These are phyloP conservation scores for Drosophila punjabiensis DNA, from an alignment of 1,140 invertebrate species.

Conservation along the genomic window DNA sequence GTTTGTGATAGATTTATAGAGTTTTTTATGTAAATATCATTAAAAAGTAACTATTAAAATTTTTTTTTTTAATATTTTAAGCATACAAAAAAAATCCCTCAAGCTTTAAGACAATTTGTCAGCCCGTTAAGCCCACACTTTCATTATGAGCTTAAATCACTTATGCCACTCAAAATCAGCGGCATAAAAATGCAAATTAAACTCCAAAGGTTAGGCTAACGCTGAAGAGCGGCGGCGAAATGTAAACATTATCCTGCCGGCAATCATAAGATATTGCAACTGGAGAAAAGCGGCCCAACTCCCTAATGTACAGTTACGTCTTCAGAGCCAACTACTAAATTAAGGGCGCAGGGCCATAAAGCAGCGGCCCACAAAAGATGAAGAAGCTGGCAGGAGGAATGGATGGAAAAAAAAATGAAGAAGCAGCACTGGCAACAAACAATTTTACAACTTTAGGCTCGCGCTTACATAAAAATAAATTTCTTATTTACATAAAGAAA, in stretches of 20 bases:
- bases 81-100: not conserved
- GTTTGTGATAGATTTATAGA: too few species aligned
- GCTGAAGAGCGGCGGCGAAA: slow-evolving; percentile 20
- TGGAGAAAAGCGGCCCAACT: slow-evolving; percentile 29
- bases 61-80: not conserved
- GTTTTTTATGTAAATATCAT: too few species aligned
- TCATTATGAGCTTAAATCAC: slow-evolving; percentile 36
- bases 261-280: slow-evolving; percentile 41
- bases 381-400: slow-evolving; percentile 18
- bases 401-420: not conserved
- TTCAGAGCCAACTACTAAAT: slow-evolving; percentile 76
- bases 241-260: slow-evolving; percentile 32
- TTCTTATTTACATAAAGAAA: slow-evolving; percentile 84
- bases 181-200: slow-evolving; percentile 77
- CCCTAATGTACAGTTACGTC: slow-evolving; percentile 73
- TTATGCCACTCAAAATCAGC: slow-evolving; percentile 45
- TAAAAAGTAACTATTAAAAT: not conserved
- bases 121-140: slow-evolving; percentile 12
- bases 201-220: slow-evolving; percentile 47
- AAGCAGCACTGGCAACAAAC: slow-evolving; percentile 50
- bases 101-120: slow-evolving; percentile 17
- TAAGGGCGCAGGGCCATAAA: slow-evolving; percentile 76
- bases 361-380: slow-evolving; percentile 57
- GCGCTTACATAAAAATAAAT: slow-evolving; percentile 82
- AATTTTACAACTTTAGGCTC: slow-evolving; percentile 82